phyloP scores from a whole-genome alignment of 2,888 invertebrate species.

The Nephrotoma flavescens region DNA sequence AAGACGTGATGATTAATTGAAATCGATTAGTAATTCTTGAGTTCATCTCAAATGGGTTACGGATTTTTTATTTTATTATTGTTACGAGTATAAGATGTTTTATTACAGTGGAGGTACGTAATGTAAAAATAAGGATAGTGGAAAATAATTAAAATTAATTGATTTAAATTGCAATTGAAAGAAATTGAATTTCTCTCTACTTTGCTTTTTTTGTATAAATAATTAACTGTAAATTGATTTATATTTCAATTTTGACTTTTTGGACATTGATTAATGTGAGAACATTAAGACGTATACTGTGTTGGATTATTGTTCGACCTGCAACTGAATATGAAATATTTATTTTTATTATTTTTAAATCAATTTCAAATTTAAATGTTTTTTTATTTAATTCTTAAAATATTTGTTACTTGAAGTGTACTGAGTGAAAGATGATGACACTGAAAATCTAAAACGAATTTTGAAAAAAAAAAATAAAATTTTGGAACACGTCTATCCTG shows the following conservation, averaged over 20 bases:
- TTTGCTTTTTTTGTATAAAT: background rate
- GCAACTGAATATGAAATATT: background rate
- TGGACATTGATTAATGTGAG: background rate
- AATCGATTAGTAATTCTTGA: background rate
- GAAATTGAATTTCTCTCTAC: background rate
- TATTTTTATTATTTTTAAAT: background rate
- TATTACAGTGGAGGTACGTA: background rate
- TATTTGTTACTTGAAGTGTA: too few species aligned
- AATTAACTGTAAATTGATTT: background rate
- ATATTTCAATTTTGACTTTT: background rate
- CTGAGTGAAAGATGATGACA: too few species aligned
- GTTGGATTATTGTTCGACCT: background rate
- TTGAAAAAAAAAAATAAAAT: too few species aligned
- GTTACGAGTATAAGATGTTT: background rate
- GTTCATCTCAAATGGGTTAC: background rate
- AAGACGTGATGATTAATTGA: background rate
- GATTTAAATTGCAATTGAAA: background rate
- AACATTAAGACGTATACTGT: background rate
- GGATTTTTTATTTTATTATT: background rate
- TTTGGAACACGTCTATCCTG: too few species aligned
- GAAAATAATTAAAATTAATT: background rate
- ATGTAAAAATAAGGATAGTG: background rate
- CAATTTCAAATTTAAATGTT: background rate
- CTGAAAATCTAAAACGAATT: too few species aligned
- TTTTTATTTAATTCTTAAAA: too few species aligned